Evolutionary conservation across 2,888 invertebrate species (phyloP).

Genomic region (Eilema caniola): DNA sequence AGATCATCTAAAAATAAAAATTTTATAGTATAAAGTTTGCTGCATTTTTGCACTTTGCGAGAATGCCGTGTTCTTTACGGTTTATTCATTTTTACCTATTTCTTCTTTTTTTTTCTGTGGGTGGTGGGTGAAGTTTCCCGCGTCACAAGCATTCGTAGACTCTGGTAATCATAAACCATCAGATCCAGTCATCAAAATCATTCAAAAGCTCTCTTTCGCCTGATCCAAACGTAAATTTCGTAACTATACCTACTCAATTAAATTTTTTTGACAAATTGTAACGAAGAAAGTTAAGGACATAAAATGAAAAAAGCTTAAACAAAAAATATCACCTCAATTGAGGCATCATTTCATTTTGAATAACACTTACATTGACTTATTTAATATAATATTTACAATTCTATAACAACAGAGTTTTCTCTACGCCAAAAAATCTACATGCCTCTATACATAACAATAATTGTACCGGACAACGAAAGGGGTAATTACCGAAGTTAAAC

Average conservation of each 20-base stretch:
- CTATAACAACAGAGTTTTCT: neutral
- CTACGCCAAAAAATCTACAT: constrained; percentile 6
- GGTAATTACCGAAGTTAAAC: constrained; percentile 60
- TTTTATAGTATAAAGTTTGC: neutral
- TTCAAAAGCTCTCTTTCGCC: too few species aligned
- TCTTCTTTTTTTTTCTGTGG: too few species aligned
- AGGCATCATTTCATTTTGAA: neutral
- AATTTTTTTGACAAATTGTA: too few species aligned
- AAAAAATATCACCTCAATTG: neutral
- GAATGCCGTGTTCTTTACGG: neutral
- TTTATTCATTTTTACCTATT: neutral
- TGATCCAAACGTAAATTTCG: too few species aligned
- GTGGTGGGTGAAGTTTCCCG: too few species aligned
- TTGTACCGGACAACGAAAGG: constrained; percentile 32
- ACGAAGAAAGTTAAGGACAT: too few species aligned
- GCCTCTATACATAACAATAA: constrained; percentile 25
- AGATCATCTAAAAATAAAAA: neutral
- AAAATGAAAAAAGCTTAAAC: too few species aligned
- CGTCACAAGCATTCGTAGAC: neutral
- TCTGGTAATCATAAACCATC: too few species aligned
- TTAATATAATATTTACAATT: too few species aligned
- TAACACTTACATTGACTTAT: neutral
- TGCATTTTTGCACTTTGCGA: neutral
- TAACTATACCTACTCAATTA: too few species aligned
- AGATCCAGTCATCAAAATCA: too few species aligned